Base-by-base conservation (phyloP, 1,140 invertebrate species). In the Luehdorfia chinensis region DNA sequence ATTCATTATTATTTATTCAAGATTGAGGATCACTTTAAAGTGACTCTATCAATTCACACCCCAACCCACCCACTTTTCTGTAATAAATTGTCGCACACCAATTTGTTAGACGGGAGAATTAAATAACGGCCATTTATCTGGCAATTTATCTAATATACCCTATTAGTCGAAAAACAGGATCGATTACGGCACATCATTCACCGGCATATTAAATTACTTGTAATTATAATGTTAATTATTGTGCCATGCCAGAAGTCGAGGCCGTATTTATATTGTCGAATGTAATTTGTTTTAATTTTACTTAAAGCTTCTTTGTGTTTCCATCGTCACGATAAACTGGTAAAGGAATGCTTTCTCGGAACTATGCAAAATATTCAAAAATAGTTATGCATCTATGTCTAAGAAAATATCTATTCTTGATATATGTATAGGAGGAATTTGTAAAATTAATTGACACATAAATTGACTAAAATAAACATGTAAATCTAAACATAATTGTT, bases 51-150 rank as follows among this genome's bases (percentile, higher is more conserved):
- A n/a, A n/a, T n/a, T n/a, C n/a, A n/a, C n/a, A n/a, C n/a, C n/a
- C n/a, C n/a, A n/a, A n/a, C n/a, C n/a, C n/a, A n/a, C n/a, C n/a
- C n/a, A n/a, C n/a, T n/a, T 3, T 21, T 6, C 6, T 6, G 45
- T 18, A 60, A 51, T 49, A 54, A 52, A 54, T 56, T 36, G 39
- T 30, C 45, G 21, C 28, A 18, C 7, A 30, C 36, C 47, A 47
- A 58, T 53, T 60, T 55, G 54, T 60, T 53, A 54, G 54, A 55
- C 39, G 32, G 47, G 30, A 47, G 47, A 50, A 54, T 58, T 60
- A 59, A 60, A 65, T 57, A 48, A 32, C 28, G 31, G 44, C 34
- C 41, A 61, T 66, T 60, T 54, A 61, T 66, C 47, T 50, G 47
- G 50, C 39, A 50, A 57, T 66, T 61, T 51, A 55, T 58, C 47